Base-by-base conservation (phyloP, 2,888 invertebrate genomes). In the Mythimna albipuncta region DNA sequence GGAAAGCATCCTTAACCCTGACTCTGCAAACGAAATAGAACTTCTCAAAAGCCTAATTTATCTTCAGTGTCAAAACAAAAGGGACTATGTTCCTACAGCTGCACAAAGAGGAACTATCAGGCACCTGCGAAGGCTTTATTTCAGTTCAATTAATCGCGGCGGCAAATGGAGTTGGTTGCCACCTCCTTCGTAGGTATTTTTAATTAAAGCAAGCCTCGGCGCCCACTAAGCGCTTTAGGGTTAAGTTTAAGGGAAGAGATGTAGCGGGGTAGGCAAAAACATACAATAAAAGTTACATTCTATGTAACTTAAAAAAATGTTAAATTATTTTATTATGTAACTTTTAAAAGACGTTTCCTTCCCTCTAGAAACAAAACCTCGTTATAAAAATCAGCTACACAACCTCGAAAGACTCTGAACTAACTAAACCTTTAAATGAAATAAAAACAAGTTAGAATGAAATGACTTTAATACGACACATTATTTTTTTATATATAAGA, bases 181-280 rank as follows among this genome's bases (percentile, higher is more conserved):
- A 87, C 86, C 90, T 90, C 82, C 87, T 88, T 86, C 87, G 87
- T 85, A 93, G 93, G 93, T 92, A 93, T 93, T 93, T 94, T 93
- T 93, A 94, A 93, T 93, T 93, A 93, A 91, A 90, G 85, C 84
- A 85, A 87, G 85, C 82, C 84, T 82, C 84, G 84, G 69, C 85
- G 83, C 84, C 80, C 84, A 72, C 85, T 88, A 86, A 88, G 86
- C 85, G 84, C 81, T 86, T 84, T 65, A 64, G 72, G 75, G 58
- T 61, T 69, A 71, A 67, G 64, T 63, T 64, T 66, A 21, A 71
- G 63, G 73, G 35, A 57, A 6, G 44, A 72, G 79, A 67, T 72
- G 26, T 26, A 75, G 86, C 83, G 85, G 57, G 10, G 7, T 19
- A 11, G 16, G 26, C 10, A 35, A 44, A 44, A 41, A 32, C 0